Evolutionary conservation across 2,797 vertebrate genomes (phyloP).

Genomic region (Gallirallus australis): DNA sequence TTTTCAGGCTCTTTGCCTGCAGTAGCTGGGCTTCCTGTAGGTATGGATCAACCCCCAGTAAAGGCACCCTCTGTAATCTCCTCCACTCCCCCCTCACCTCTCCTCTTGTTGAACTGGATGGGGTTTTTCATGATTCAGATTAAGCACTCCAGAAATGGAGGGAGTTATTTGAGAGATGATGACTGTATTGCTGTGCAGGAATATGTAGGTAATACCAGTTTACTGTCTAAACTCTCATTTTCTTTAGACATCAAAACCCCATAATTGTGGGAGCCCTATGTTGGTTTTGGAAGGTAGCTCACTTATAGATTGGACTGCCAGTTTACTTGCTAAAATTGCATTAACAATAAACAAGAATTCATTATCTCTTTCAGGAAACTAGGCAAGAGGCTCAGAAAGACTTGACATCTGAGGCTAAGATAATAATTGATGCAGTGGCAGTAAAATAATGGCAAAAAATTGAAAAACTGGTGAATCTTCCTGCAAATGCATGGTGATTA

Average conservation of each 20-base stretch:
- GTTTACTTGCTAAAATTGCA: background rate
- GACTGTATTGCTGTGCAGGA: background rate
- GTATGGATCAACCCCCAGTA: background rate
- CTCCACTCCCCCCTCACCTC: background rate
- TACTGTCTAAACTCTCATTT: background rate
- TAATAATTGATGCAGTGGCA: background rate
- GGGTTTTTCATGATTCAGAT: background rate
- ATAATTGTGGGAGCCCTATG: background rate
- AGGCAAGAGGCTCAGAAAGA: background rate
- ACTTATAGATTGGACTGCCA: background rate
- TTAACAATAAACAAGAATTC: background rate
- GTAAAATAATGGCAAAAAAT: constrained; percentile 3
- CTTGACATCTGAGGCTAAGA: background rate
- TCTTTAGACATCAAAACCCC: background rate
- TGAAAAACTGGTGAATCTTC: background rate
- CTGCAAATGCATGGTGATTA: background rate
- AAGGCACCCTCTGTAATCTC: background rate
- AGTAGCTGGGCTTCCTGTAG: background rate
- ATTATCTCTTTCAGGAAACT: background rate
- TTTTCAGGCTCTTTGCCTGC: background rate
- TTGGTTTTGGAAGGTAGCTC: background rate
- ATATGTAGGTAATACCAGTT: background rate
- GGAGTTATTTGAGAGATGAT: background rate
- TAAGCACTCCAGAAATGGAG: background rate
- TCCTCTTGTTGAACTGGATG: background rate